Evolutionary conservation across 2,797 vertebrate species (phyloP), one percentile per base, ranked within the genome.

Genomic region (Poeciliopsis presidionis): DNA sequence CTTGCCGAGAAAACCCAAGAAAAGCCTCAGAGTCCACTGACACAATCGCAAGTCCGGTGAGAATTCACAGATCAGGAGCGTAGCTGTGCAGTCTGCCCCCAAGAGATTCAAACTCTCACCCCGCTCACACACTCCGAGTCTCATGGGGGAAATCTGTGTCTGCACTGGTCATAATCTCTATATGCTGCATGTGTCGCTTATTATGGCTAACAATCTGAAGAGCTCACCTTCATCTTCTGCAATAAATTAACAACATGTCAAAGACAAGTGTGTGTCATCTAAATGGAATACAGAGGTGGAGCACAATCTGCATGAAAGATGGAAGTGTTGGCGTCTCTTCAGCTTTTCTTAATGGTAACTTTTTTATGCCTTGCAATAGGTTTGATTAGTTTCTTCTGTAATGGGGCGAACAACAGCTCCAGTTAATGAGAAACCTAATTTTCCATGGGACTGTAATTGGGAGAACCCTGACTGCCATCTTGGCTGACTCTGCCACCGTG

Each of bases 41-140:
- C 80, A 87, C 73, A 86, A 82, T 90, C 89, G 83, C 88, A 90
- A 82, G 82, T 90, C 84, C 67, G 0, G 81, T 73, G 91, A 91
- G 88, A 89, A 78, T 84, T 92, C 22, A 76, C 90, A 90, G 74
- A 87, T 91, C 55, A 74, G 76, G 72, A 13, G 57, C 71, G 81
- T 49, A 41, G 82, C 90, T 73, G 86, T 61, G 53, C 84, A 86
- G 81, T 90, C 86, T 89, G 88, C 76, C 78, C 73, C 0, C 9
- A 51, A 85, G 75, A 86, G 76, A 75, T 74, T 82, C 72, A 0
- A 65, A 75, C 76, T 76, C 43, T 80, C 81, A 73, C 39, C 77
- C 78, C 11, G 72, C 75, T 43, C 77, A 30, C 72, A 74, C 41
- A 51, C 86, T 65, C 74, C 11, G 59, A 71, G 39, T 57, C 46